A percentile compares a stretch with the other conserved stretches of the same genome.
These are phyloP conservation scores for Chionodraco myersi DNA, from an alignment of 2,113 vertebrate genomes.

Conservation along the genomic window DNA sequence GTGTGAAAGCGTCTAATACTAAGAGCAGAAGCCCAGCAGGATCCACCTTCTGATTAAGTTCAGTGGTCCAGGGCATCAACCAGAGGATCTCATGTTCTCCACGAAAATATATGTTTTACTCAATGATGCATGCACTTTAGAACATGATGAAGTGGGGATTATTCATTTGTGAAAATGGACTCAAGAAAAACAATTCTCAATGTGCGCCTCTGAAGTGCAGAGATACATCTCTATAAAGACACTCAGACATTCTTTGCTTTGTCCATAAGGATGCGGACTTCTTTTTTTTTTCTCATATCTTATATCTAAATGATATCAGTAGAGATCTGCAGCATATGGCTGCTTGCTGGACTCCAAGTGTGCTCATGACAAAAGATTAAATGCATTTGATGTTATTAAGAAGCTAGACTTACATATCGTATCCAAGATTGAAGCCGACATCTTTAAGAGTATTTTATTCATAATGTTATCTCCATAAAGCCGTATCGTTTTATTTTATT, in stretches of 20 bases:
- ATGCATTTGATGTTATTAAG: no score
- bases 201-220: constrained; percentile 8
- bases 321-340: background rate
- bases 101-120: background rate
- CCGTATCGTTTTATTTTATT: no score
- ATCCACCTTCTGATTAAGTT: background rate
- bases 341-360: no score
- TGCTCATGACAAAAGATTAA: no score
- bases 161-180: constrained; percentile 6
- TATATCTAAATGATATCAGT: background rate
- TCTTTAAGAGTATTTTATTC: no score
- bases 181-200: constrained; percentile 14
- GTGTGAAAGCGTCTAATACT: no score
- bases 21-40: background rate
- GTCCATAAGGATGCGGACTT: constrained; percentile 2
- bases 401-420: no score
- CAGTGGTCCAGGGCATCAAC: background rate
- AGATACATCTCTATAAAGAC: constrained; percentile 33
- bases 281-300: no score
- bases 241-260: background rate
- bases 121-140: background rate
- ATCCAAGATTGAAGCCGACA: no score
- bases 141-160: constrained; percentile 1
- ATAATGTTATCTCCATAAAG: no score
- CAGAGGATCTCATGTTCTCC: background rate